Conservation (phyloP, 2,113 vertebrate species). For the Chionodraco myersi region DNA sequence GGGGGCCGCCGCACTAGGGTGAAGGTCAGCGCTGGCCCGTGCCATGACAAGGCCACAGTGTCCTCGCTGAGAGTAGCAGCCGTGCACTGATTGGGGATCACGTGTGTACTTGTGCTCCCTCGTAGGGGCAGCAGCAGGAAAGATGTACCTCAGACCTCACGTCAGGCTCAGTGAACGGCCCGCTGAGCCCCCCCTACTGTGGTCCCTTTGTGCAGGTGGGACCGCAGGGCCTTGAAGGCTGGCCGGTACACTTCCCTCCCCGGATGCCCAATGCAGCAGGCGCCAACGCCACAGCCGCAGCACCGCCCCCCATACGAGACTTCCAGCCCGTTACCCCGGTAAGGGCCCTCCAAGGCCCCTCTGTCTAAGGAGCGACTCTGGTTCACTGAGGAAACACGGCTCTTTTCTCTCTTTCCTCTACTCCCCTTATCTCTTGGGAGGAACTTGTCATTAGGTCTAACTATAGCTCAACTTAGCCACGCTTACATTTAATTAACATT, state of each 20-base stretch:
- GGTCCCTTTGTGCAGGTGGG: slow-evolving; percentile 89
- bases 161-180: slow-evolving; percentile 81
- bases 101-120: slow-evolving; percentile 78
- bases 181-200: slow-evolving; percentile 89
- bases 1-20: slow-evolving; percentile 49
- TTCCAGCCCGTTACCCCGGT: slow-evolving; percentile 87
- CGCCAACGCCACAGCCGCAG: slow-evolving; percentile 67
- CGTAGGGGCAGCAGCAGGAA: slow-evolving; percentile 86
- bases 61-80: slow-evolving; percentile 47
- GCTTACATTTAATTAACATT: slow-evolving; percentile 26
- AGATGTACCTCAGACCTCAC: slow-evolving; percentile 87
- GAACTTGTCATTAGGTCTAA: slow-evolving; percentile 17
- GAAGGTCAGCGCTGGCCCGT: slow-evolving; percentile 50
- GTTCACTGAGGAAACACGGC: slow-evolving; percentile 61
- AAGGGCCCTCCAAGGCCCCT: slow-evolving; percentile 69
- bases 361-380: slow-evolving; percentile 63
- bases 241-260: slow-evolving; percentile 92
- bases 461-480: slow-evolving; percentile 14
- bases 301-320: slow-evolving; percentile 83
- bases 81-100: slow-evolving; percentile 73
- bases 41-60: slow-evolving; percentile 23
- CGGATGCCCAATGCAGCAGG: slow-evolving; percentile 84
- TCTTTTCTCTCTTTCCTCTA: slow-evolving; percentile 47
- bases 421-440: slow-evolving; percentile 21
- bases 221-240: slow-evolving; percentile 90